Percentiles rank a stretch among this genome's conserved stretches.
Conservation (phyloP, 2,797 vertebrate species). For the Rallus crepitans region DNA sequence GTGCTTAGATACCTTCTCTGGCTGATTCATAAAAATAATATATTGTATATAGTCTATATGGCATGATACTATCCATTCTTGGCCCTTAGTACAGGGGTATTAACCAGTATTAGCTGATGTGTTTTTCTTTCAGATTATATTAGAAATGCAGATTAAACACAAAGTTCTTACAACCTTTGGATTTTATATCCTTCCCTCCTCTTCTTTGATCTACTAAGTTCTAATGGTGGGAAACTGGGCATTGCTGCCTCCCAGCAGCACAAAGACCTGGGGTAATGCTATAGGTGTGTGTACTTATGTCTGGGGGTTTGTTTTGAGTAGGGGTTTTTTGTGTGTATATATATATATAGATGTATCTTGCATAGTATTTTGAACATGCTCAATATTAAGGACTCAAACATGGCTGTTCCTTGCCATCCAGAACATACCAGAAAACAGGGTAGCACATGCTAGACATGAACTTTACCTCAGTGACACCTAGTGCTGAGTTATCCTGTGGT, state of each 20-base stretch:
- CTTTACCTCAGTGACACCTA: background rate
- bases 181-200: background rate
- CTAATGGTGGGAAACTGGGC: background rate
- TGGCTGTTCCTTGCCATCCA: background rate
- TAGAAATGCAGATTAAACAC: constrained; percentile 22
- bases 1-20: constrained; percentile 19
- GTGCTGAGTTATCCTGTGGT: background rate
- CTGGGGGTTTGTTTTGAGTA: too few species aligned
- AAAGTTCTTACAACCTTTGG: background rate
- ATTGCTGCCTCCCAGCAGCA: background rate
- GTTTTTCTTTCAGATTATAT: constrained; percentile 30
- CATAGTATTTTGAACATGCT: background rate
- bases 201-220: background rate
- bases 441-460: background rate
- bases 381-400: background rate
- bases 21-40: constrained; percentile 48
- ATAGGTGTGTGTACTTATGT: background rate
- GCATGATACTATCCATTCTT: background rate
- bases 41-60: background rate
- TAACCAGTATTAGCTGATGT: constrained; percentile 28
- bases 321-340: too few species aligned
- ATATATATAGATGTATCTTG: background rate
- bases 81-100: constrained; percentile 25
- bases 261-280: background rate
- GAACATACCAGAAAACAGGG: background rate